Conservation (phyloP, 2,113 vertebrate species). For the Phocoena sinus region DNA sequence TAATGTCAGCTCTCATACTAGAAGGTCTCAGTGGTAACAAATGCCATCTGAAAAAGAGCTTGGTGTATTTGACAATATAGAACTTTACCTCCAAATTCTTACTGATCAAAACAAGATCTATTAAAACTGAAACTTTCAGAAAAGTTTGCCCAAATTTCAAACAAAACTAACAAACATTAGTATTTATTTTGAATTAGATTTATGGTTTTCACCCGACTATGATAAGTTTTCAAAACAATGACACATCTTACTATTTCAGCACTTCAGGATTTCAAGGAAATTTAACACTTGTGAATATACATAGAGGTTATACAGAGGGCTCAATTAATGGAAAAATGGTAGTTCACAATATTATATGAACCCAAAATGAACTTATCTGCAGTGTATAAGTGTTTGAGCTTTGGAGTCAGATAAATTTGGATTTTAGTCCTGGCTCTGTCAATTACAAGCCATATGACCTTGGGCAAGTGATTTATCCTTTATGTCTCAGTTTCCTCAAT, state of each 20-base stretch:
- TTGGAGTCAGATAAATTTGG: not conserved
- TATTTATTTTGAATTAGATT: constrained; percentile 14
- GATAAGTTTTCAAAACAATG: not conserved
- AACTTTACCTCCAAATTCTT: not conserved
- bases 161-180: not conserved
- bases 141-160: constrained; percentile 23
- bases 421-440: not conserved
- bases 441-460: not conserved
- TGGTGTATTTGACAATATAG: not conserved
- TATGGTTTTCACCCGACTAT: not conserved
- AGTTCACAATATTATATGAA: not conserved
- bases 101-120: not conserved
- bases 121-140: constrained; percentile 10
- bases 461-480: not conserved
- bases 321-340: not conserved
- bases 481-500: not conserved
- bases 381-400: not conserved
- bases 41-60: not conserved
- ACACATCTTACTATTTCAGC: not conserved
- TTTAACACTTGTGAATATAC: not conserved
- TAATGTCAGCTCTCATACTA: not conserved
- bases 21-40: not conserved
- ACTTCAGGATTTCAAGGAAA: not conserved
- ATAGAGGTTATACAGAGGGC: not conserved
- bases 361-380: not conserved